Percentiles rank a stretch among this genome's conserved stretches.
These are phyloP conservation scores for Hylyphantes graminicola DNA, from an alignment of 1,140 invertebrate species.

Conservation along the genomic window DNA sequence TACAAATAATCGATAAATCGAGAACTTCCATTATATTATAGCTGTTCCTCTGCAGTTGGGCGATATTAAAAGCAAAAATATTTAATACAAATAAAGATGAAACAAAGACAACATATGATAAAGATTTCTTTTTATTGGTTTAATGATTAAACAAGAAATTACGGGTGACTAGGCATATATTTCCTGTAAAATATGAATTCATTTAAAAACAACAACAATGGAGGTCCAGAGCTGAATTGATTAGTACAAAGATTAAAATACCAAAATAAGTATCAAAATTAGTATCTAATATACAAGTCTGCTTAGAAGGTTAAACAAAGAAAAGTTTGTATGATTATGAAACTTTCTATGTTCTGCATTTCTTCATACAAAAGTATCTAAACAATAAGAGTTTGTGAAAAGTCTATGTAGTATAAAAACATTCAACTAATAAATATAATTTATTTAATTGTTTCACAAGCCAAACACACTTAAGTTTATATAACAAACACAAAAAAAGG, in stretches of 20 bases:
- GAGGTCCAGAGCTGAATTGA: constrained; percentile 30
- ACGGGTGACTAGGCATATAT: constrained; percentile 50
- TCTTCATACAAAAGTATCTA: too few relatives aligned
- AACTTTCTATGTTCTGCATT: too few relatives aligned
- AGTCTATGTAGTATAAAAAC: too few relatives aligned
- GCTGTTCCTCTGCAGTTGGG: too few relatives aligned
- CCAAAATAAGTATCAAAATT: constrained; percentile 56
- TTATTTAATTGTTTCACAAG: too few relatives aligned
- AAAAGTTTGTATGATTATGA: constrained; percentile 3
- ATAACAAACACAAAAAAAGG: too few relatives aligned
- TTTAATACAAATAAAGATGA: background rate
- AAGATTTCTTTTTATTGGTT: constrained; percentile 45
- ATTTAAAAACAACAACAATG: constrained; percentile 49
- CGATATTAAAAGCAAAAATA: too few relatives aligned
- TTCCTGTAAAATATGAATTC: constrained; percentile 49
- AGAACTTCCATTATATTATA: too few relatives aligned
- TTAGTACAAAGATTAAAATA: constrained; percentile 53
- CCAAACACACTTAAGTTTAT: too few relatives aligned
- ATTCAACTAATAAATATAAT: too few relatives aligned
- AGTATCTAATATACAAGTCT: constrained; percentile 48
- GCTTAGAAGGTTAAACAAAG: constrained; percentile 17
- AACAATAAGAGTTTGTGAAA: too few relatives aligned
- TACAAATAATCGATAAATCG: too few relatives aligned
- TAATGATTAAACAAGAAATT: constrained; percentile 53
- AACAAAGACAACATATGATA: constrained; percentile 12